A percentile compares a stretch with the other conserved stretches of the same genome.
Evolutionary conservation across 1,140 invertebrate species (phyloP).

Genomic region (Leptinotarsa undecemlineata): DNA sequence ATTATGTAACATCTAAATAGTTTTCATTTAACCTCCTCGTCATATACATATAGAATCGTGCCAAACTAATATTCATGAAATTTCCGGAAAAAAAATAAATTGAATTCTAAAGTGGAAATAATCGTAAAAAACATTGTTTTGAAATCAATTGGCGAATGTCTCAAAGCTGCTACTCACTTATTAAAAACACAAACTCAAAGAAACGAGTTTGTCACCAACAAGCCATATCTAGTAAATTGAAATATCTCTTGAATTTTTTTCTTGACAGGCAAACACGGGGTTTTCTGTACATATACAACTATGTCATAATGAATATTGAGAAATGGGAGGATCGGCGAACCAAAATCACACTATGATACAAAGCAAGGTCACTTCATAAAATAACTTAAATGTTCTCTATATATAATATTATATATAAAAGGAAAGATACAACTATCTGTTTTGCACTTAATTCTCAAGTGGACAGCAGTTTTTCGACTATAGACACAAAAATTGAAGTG

Average conservation of each 20-base stretch:
- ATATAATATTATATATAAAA: slow-evolving; percentile 48
- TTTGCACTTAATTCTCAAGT: slow-evolving; percentile 40
- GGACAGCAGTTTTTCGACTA: slow-evolving; percentile 23
- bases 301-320: slow-evolving; percentile 28
- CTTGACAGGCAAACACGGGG: slow-evolving; percentile 34
- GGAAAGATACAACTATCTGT: slow-evolving; percentile 41
- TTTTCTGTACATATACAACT: slow-evolving; percentile 41
- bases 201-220: slow-evolving; percentile 21
- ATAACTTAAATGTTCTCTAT: slow-evolving; percentile 51
- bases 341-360: slow-evolving; percentile 52
- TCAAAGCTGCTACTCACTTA: slow-evolving; percentile 25
- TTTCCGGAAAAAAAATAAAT: background rate
- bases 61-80: background rate
- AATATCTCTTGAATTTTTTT: slow-evolving; percentile 1
- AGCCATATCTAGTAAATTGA: slow-evolving; percentile 22
- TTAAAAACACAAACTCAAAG: slow-evolving; percentile 22
- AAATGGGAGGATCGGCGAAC: slow-evolving; percentile 38
- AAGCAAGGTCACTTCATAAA: slow-evolving; percentile 56
- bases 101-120: background rate
- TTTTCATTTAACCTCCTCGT: background rate
- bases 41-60: background rate
- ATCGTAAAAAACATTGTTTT: slow-evolving; percentile 5
- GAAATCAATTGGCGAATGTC: slow-evolving; percentile 25
- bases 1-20: slow-evolving; percentile 9
- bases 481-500: slow-evolving; percentile 13